phyloP scores from a whole-genome alignment of 1,140 invertebrate genomes.

The Drosophila subobscura region DNA sequence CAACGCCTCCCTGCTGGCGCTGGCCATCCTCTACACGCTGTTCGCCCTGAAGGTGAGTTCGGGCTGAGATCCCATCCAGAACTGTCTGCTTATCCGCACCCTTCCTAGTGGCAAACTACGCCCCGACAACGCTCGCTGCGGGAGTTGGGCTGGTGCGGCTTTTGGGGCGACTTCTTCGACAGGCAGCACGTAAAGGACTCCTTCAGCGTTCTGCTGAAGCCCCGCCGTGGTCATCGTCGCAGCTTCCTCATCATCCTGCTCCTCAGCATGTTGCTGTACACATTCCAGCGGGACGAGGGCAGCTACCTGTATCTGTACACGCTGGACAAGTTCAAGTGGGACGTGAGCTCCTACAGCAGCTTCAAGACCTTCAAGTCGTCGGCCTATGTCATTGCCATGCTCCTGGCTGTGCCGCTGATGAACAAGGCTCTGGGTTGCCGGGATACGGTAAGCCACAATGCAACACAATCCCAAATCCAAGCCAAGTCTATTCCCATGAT shows the following conservation, averaged over 20 bases:
- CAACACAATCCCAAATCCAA: not conserved
- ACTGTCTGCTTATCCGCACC: not conserved
- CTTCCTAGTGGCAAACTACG: constrained; percentile 86
- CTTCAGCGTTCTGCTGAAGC: constrained; percentile 85
- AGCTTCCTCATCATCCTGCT: constrained; percentile 87
- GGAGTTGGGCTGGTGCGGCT: constrained; percentile 85
- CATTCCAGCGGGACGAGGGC: constrained; percentile 91
- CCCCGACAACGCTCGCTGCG: constrained; percentile 85
- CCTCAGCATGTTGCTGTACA: constrained; percentile 89
- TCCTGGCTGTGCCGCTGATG: constrained; percentile 88
- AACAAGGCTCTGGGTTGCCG: constrained; percentile 86
- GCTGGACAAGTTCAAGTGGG: constrained; percentile 88
- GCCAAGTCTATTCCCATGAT: not conserved
- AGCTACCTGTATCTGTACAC: constrained; percentile 88
- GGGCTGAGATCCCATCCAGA: not conserved
- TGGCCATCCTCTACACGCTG: constrained; percentile 87
- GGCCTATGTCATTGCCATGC: constrained; percentile 87
- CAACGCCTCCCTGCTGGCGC: constrained; percentile 86
- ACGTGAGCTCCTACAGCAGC: constrained; percentile 86
- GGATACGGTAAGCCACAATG: constrained; percentile 85
- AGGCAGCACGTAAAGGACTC: constrained; percentile 87
- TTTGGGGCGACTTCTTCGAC: constrained; percentile 89
- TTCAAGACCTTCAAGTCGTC: constrained; percentile 89
- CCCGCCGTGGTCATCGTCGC: constrained; percentile 85
- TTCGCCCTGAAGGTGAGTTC: constrained; percentile 82